phyloP scores from a whole-genome alignment of 2,797 vertebrate genomes.

The Echiichthys vipera region DNA sequence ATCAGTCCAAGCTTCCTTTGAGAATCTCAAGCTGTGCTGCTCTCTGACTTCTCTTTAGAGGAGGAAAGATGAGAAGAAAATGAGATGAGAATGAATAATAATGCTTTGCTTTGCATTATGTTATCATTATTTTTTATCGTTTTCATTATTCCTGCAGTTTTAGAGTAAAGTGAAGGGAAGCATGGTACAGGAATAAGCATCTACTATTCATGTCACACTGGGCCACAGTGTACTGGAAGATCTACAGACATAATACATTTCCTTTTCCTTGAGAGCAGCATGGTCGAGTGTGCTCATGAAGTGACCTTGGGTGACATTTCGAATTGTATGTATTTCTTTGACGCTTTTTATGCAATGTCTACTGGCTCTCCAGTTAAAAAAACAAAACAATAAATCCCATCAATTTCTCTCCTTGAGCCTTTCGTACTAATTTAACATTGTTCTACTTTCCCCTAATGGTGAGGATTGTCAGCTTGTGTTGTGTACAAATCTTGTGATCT shows the following conservation, averaged over 20 bases:
- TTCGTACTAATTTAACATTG: too few relatives aligned
- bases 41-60: conserved; percentile 2
- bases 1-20: conserved; percentile 10
- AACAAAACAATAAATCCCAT: neutral
- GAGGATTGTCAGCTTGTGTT: too few relatives aligned
- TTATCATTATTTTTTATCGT: neutral
- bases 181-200: neutral
- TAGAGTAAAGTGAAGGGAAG: neutral
- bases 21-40: neutral
- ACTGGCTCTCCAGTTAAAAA: neutral
- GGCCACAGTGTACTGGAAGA: neutral
- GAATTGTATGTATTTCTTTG: neutral
- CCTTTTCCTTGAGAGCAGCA: neutral
- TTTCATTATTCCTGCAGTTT: neutral
- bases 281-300: neutral
- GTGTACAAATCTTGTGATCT: too few relatives aligned
- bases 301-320: too few relatives aligned
- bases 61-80: neutral
- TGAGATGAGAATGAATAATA: too few relatives aligned
- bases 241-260: neutral
- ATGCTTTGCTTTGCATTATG: too few relatives aligned
- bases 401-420: neutral
- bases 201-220: neutral
- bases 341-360: neutral
- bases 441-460: too few relatives aligned